These are phyloP conservation scores for Clarias platycephalus DNA, from an alignment of 2,797 vertebrate species.

Conservation along the genomic window DNA sequence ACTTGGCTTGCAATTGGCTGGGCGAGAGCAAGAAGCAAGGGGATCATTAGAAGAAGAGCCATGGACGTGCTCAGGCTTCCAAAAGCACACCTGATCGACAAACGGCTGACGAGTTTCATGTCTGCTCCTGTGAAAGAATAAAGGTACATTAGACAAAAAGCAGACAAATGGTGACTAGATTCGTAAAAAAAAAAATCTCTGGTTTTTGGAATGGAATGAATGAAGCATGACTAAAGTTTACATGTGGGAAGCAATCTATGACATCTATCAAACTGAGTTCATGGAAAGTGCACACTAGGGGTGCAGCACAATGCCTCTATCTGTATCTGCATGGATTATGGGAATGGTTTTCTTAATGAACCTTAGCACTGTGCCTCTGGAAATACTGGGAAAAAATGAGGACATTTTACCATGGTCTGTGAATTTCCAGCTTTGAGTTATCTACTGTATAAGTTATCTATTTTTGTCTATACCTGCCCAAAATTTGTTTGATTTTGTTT, in stretches of 20 bases:
- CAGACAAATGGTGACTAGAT: neutral
- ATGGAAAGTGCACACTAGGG: neutral
- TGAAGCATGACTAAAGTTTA: neutral
- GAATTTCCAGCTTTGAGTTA: neutral
- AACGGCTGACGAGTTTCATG: conserved; percentile 48
- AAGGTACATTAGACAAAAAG: conserved; percentile 39
- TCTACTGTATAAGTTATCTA: neutral
- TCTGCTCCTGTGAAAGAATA: conserved; percentile 36
- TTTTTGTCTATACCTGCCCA: neutral
- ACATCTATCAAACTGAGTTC: neutral
- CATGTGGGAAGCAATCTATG: neutral
- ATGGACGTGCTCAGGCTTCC: conserved; percentile 62
- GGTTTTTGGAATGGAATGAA: neutral
- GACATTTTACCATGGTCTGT: neutral
- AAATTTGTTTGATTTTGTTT: neutral
- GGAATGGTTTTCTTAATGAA: neutral
- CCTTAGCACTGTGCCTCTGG: neutral
- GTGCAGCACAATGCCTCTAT: neutral
- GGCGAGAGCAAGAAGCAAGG: conserved; percentile 62
- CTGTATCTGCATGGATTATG: neutral
- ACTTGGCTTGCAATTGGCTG: conserved; percentile 62
- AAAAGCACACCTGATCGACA: conserved; percentile 44
- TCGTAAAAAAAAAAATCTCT: neutral
- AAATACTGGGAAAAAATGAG: neutral
- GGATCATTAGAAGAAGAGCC: conserved; percentile 57